Base-by-base conservation (phyloP, 2,113 vertebrate species). In the Cygnus atratus region DNA sequence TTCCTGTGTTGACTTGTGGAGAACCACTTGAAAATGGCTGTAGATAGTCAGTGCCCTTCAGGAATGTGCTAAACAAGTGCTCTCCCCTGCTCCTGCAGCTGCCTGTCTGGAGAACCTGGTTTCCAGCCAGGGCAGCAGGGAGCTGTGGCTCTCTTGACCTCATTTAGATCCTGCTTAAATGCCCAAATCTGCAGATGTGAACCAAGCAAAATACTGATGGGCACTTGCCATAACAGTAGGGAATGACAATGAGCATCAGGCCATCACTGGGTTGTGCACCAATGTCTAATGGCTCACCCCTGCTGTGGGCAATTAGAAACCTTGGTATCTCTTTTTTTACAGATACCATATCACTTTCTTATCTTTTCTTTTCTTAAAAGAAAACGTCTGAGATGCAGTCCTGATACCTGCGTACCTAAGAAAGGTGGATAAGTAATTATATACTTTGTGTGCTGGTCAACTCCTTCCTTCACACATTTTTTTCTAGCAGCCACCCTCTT, bases 1-100 rank as follows among this genome's bases (percentile, higher is more conserved):
- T 97, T 97, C 96, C 90, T 95, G 83, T 70, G 77, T 73, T 2
- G 11, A 8, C 77, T 93, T 16, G 92, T 94, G 93, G 88, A 93
- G 96, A 85, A 82, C 54, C 96, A 87, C 96, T 95, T 85, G 88
- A 73, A 70, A 85, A 92, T 59, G 92, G 87, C 92, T 94, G 87
- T 2, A 94, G 95, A 96, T 89, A 96, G 90, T 33, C 86, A 63
- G 70, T 73, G 54, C 90, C 92, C 86, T 18, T 88, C 73, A 96
- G 93, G 95, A 96, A 97, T 95, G 95, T 93, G 95, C 93, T 93
- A 91, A 96, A 95, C 92, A 95, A 95, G 95, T 52, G 0, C 86
- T 26, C 87, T 90, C 50, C 83, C 65, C 85, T 71, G 90, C 28
- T 22, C 84, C 92, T 2, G 6, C 84, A 86, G 72, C 93, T 94